Evolutionary conservation across 2,888 invertebrate genomes (phyloP).

Genomic region (Thecocarcelia acutangulata): DNA sequence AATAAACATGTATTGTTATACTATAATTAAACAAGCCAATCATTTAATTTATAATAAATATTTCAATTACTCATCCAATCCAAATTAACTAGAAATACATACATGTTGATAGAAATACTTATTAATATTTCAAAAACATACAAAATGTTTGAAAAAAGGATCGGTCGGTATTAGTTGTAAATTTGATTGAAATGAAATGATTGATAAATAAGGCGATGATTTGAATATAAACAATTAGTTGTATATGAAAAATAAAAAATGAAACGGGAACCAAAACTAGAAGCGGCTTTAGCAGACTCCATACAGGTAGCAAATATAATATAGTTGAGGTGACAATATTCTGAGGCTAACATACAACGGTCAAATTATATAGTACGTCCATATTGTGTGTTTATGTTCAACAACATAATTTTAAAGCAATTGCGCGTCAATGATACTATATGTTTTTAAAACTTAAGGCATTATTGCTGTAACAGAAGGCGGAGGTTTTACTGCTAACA

Average conservation of each 20-base stretch:
- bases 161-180: slow-evolving; percentile 7
- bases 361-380: too few species aligned
- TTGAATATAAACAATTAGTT: slow-evolving; percentile 6
- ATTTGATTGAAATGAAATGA: slow-evolving; percentile 10
- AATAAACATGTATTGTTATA: neutral
- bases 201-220: slow-evolving; percentile 3
- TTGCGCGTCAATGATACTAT: too few species aligned
- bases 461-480: too few species aligned
- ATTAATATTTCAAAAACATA: slow-evolving; percentile 12
- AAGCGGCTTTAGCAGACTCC: too few species aligned
- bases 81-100: neutral
- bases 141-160: neutral
- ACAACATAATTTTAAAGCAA: too few species aligned
- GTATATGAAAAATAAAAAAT: neutral
- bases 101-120: slow-evolving; percentile 1
- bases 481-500: too few species aligned
- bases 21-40: neutral
- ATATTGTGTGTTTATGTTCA: too few species aligned
- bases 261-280: too few species aligned
- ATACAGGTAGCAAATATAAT: too few species aligned
- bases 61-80: slow-evolving; percentile 22
- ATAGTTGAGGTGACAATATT: too few species aligned
- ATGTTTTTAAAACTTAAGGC: too few species aligned
- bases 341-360: too few species aligned
- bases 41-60: neutral